phyloP scores from a whole-genome alignment of 2,797 vertebrate species.

The Gadopsis bispinosus region DNA sequence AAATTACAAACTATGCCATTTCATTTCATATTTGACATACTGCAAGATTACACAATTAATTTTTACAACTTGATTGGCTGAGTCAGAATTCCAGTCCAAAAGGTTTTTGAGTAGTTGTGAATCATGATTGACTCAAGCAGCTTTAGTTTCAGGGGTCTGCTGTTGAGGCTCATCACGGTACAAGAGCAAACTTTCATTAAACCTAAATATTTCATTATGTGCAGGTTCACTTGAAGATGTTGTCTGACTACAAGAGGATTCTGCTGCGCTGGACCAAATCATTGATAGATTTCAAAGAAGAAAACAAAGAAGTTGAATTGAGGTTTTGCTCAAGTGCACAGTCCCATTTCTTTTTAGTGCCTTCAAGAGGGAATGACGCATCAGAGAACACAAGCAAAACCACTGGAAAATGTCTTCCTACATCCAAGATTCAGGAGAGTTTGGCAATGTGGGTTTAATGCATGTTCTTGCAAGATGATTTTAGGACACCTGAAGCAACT shows the following conservation, averaged over 20 bases:
- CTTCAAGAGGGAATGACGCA: constrained; percentile 19
- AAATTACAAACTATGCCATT: constrained; percentile 1
- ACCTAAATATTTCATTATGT: background rate
- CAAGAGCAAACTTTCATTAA: background rate
- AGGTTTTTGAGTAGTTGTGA: constrained; percentile 25
- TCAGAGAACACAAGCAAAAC: constrained; percentile 13
- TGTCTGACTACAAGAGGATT: background rate
- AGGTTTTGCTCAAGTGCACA: constrained; percentile 19
- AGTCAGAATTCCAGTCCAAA: constrained; percentile 33
- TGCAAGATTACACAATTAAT: constrained; percentile 3
- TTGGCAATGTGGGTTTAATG: constrained; percentile 10
- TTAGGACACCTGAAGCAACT: constrained; percentile 9
- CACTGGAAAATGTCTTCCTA: constrained; percentile 5
- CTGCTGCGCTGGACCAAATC: constrained; percentile 10
- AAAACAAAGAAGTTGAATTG: background rate
- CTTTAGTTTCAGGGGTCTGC: constrained; percentile 12
- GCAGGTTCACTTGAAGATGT: background rate
- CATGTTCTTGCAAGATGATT: constrained; percentile 18
- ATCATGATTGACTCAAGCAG: constrained; percentile 32
- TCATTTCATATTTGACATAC: constrained; percentile 19
- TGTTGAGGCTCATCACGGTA: background rate
- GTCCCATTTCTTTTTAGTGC: constrained; percentile 35
- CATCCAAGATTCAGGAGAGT: constrained; percentile 13
- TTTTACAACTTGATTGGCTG: constrained; percentile 20
- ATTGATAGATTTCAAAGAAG: constrained; percentile 1